Percentiles rank a stretch among this genome's conserved stretches.
Evolutionary conservation across 2,113 vertebrate genomes (phyloP).

Genomic region (Pachycephala philippinensis): DNA sequence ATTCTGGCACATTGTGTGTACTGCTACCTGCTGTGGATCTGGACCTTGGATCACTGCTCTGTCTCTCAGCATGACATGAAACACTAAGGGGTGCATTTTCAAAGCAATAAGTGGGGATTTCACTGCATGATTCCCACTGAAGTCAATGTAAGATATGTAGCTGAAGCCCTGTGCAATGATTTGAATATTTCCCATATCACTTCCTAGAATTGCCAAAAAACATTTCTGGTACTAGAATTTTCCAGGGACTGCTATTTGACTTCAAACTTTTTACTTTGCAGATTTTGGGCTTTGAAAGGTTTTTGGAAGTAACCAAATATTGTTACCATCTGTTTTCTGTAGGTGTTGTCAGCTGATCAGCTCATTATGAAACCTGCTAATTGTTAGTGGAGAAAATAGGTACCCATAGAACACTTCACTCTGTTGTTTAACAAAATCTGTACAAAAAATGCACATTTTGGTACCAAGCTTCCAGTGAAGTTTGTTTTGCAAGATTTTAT

Average conservation of each 20-base stretch:
- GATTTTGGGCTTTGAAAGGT: neutral
- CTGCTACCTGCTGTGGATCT: conserved; percentile 32
- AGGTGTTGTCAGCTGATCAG: neutral
- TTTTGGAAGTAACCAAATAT: neutral
- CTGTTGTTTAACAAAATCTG: neutral
- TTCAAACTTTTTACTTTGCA: neutral
- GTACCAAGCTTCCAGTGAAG: neutral
- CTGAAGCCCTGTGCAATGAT: neutral
- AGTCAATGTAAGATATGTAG: neutral
- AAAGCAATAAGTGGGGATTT: conserved; percentile 12
- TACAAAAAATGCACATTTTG: neutral
- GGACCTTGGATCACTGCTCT: conserved; percentile 44
- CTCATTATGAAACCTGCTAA: neutral
- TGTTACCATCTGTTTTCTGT: neutral
- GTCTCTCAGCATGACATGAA: conserved; percentile 39
- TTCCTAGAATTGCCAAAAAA: neutral
- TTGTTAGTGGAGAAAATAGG: neutral
- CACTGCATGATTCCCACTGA: neutral
- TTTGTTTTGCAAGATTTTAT: neutral
- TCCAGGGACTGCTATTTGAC: neutral
- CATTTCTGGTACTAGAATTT: neutral
- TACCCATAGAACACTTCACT: neutral
- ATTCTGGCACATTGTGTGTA: neutral
- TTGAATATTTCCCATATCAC: neutral
- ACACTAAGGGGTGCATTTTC: conserved; percentile 35